These are phyloP conservation scores for Lepidostoma basale DNA, from an alignment of 1,140 invertebrate species.

Conservation along the genomic window DNA sequence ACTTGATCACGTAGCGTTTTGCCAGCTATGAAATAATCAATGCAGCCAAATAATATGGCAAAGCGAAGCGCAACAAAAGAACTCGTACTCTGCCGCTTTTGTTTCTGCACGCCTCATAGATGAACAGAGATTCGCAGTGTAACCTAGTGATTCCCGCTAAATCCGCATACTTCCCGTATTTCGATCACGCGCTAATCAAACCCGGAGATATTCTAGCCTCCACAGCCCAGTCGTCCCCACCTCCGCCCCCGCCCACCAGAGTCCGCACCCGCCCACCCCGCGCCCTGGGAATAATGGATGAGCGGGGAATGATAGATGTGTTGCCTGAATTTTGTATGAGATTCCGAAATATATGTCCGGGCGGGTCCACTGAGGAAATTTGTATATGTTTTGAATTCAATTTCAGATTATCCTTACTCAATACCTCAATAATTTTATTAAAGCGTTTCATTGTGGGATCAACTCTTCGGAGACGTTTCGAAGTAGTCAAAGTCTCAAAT, in stretches of 20 bases:
- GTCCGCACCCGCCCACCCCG: neutral
- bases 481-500: too few species aligned
- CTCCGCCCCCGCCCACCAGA: neutral
- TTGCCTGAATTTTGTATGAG: constrained; percentile 43
- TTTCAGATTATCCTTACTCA: constrained; percentile 8
- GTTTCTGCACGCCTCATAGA: neutral
- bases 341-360: constrained; percentile 28
- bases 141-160: constrained; percentile 8
- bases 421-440: neutral
- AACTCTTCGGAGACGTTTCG: too few species aligned
- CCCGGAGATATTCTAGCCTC: constrained; percentile 12
- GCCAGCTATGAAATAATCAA: too few species aligned
- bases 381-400: constrained; percentile 13
- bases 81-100: neutral
- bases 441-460: too few species aligned
- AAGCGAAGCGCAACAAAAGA: too few species aligned
- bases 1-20: too few species aligned
- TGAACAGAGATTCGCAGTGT: too few species aligned
- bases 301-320: constrained; percentile 42
- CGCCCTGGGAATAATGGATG: constrained; percentile 40
- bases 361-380: neutral
- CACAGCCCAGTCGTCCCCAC: too few species aligned
- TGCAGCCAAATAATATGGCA: too few species aligned
- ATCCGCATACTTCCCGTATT: constrained; percentile 14
- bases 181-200: constrained; percentile 23